phyloP scores from a whole-genome alignment of 2,797 vertebrate genomes.

The Malacoraja senta region DNA sequence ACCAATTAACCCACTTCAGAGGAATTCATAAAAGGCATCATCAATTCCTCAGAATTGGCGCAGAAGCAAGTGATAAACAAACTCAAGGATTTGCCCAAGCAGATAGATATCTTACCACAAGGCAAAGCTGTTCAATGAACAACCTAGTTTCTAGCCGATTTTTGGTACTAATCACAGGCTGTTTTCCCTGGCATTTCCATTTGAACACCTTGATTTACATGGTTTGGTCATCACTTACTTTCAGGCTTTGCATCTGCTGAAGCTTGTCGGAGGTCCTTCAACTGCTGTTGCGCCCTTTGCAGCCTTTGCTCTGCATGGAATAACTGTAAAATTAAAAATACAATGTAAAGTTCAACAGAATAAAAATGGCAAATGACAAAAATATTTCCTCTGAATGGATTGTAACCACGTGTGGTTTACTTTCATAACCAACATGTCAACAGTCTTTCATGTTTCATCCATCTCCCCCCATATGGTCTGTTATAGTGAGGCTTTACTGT shows the following conservation, averaged over 20 bases:
- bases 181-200: neutral
- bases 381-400: neutral
- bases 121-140: neutral
- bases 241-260: conserved; percentile 86
- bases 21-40: too few species aligned
- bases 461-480: too few species aligned
- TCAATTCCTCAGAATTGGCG: too few species aligned
- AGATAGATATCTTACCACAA: neutral
- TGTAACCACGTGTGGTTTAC: neutral
- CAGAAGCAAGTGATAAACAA: too few species aligned
- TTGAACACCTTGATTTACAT: neutral
- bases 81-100: too few species aligned
- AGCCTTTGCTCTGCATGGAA: conserved; percentile 84
- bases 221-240: conserved; percentile 66
- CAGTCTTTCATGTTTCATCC: neutral
- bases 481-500: too few species aligned
- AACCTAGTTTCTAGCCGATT: neutral
- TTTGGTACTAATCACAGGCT: neutral
- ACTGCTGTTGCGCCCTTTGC: conserved; percentile 78
- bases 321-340: conserved; percentile 62
- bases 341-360: neutral
- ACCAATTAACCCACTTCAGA: too few species aligned
- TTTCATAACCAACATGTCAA: neutral
- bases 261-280: conserved; percentile 83
- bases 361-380: neutral